Conservation (phyloP, 2,113 vertebrate species). For the Amazona vittata region DNA sequence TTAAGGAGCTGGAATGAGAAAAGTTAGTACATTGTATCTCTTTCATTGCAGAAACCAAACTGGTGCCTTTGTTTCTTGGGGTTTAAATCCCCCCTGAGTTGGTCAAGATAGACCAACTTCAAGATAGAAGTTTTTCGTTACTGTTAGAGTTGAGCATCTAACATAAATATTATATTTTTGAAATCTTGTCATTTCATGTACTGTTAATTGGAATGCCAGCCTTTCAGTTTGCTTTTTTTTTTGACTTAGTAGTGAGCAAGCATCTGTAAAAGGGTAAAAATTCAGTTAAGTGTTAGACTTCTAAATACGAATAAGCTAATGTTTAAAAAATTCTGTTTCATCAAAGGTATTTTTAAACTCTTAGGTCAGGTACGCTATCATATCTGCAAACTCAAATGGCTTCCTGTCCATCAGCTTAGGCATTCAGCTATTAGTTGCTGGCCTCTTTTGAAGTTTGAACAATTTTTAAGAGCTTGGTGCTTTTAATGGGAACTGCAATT, state of each 20-base stretch:
- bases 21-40: neutral
- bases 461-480: neutral
- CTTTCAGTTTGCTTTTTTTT: neutral
- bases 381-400: neutral
- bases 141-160: neutral
- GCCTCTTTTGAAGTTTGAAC: neutral
- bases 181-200: neutral
- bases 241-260: neutral
- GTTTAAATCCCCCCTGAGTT: neutral
- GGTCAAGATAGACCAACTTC: neutral
- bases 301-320: neutral
- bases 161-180: neutral
- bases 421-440: neutral
- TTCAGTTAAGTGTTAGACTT: neutral
- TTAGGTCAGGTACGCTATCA: neutral
- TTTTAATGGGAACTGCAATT: neutral
- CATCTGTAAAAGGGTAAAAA: neutral
- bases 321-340: neutral
- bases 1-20: neutral
- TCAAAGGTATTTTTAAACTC: neutral
- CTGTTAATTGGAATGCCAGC: neutral
- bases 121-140: neutral
- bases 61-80: neutral
- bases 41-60: neutral
- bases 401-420: neutral